A percentile compares a stretch with the other conserved stretches of the same genome.
These are phyloP conservation scores for Anthonomus grandis DNA, from an alignment of 1,140 invertebrate species.

Conservation along the genomic window DNA sequence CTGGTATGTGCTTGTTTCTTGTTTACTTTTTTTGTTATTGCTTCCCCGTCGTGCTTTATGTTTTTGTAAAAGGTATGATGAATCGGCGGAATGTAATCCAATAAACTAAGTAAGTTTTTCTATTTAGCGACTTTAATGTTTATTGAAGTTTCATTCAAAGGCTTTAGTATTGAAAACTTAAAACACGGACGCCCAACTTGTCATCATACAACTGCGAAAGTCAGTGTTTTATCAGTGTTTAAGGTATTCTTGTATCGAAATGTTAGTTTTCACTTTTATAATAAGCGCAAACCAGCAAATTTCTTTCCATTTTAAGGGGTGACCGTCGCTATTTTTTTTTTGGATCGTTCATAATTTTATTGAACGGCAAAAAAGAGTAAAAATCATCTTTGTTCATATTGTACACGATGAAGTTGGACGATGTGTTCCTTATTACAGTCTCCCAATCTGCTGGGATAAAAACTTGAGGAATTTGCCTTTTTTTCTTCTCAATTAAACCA, in stretches of 20 bases:
- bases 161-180: conserved; percentile 1
- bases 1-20: neutral
- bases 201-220: neutral
- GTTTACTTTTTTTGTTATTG: neutral
- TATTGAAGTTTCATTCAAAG: conserved; percentile 9
- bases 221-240: neutral
- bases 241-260: conserved; percentile 2
- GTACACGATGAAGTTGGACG: neutral
- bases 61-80: conserved; percentile 2
- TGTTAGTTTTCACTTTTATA: conserved; percentile 1
- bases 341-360: conserved; percentile 5
- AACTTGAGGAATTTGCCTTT: conserved; percentile 9
- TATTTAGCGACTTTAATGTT: conserved; percentile 9
- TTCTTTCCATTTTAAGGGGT: neutral
- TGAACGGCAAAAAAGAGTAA: conserved; percentile 1
- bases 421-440: neutral
- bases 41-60: conserved; percentile 2
- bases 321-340: neutral
- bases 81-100: too few species aligned
- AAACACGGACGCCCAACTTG: conserved; percentile 1
- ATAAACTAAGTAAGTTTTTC: too few species aligned
- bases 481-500: conserved; percentile 7
- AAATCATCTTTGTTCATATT: conserved; percentile 7
- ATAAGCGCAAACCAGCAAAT: conserved; percentile 1
- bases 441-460: conserved; percentile 1